Evolutionary conservation across 2,113 vertebrate genomes (phyloP), one percentile per base, ranked within the genome.

Genomic region (Pelodiscus sinensis): DNA sequence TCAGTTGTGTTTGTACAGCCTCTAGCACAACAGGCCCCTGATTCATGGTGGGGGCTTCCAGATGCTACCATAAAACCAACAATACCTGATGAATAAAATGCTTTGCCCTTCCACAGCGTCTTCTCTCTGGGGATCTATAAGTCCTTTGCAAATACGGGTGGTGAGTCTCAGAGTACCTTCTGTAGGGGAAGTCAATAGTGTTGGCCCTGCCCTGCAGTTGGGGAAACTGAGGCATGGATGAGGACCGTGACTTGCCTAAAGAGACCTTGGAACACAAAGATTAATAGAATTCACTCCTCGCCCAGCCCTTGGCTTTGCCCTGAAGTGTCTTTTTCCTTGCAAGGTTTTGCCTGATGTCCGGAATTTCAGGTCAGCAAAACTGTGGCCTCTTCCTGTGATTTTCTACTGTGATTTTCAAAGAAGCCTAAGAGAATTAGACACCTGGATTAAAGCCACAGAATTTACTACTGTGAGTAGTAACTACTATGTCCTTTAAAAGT

Each of bases 61-160:
- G 19, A 31, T 35, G 18, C 65, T 71, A 35, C 18, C n/a, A 35
- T 10, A 71, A 21, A 71, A 35, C 31, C 9, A 71, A 35, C n/a
- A 71, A 35, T 35, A 71, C 18, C 9, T 5, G 9, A 71, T 68
- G n/a, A 68, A 44, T 38, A 50, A 77, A 50, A 44, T 12, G 22
- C 73, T 27, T 77, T 50, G 8, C 65, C 8, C 38, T 75, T 50
- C 73, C 38, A 44, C 44, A 24, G 73, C 6, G 3, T 12, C 38
- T 75, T 77, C 73, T 77, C 38, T 29, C 0, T 12, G 29, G 51
- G 57, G 22, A 75, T 35, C 83, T 54, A 57, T 5, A 0, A 29
- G 14, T 73, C 52, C 44, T 73, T 19, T 14, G 1, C 1, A 2
- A 8, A 6, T 22, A 0, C 2, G 0, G 18, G 27, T 12, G 51